A percentile compares a stretch with the other conserved stretches of the same genome.
These are phyloP conservation scores for Schrankia costaestrigalis DNA, from an alignment of 2,888 invertebrate species.

Conservation along the genomic window DNA sequence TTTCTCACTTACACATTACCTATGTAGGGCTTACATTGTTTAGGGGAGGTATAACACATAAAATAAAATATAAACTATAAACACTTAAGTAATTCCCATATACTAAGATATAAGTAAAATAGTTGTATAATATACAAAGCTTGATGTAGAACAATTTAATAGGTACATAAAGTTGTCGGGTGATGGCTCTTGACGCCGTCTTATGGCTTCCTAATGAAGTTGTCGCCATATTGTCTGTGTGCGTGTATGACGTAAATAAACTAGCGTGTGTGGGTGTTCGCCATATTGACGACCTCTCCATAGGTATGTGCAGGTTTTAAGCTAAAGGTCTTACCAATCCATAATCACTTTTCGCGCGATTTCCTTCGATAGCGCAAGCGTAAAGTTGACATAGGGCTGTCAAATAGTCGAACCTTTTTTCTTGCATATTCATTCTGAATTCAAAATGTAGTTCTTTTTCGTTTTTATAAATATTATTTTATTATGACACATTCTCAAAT, in stretches of 20 bases:
- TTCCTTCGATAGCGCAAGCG: slow-evolving; percentile 61
- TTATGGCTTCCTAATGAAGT: slow-evolving; percentile 74
- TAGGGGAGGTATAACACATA: no score
- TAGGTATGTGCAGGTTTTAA: slow-evolving; percentile 51
- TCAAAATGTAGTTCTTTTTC: no score
- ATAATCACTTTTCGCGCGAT: slow-evolving; percentile 71
- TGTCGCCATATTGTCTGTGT: slow-evolving; percentile 41
- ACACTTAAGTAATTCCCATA: no score
- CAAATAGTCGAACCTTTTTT: no score
- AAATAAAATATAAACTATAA: no score
- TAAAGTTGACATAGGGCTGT: slow-evolving; percentile 52
- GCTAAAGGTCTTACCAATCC: slow-evolving; percentile 63
- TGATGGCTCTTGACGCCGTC: slow-evolving; percentile 52
- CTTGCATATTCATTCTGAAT: no score
- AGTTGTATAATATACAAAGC: slow-evolving; percentile 13
- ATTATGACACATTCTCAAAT: no score
- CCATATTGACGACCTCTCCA: slow-evolving; percentile 14
- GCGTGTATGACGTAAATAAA: slow-evolving; percentile 23
- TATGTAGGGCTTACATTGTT: no score
- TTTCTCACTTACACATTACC: no score
- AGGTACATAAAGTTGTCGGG: slow-evolving; percentile 40
- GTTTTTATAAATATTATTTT: no score
- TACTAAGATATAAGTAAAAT: slow-evolving; percentile 4
- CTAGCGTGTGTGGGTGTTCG: slow-evolving; percentile 12
- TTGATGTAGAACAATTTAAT: slow-evolving; percentile 44